A percentile compares a stretch with the other conserved stretches of the same genome.
Conservation (phyloP, 2,888 invertebrate genomes). For the Koerneria pararmatus region DNA sequence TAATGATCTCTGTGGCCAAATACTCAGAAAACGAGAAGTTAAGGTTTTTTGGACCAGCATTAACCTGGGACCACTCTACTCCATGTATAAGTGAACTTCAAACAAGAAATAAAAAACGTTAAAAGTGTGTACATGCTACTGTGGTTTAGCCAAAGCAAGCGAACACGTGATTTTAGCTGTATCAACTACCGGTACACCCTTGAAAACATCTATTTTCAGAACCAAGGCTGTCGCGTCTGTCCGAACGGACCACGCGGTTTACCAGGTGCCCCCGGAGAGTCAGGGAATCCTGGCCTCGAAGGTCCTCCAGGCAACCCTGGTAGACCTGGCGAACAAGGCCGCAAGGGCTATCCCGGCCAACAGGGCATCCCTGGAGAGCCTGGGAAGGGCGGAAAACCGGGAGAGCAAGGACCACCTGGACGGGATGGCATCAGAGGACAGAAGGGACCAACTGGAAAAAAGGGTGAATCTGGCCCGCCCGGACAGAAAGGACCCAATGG, state of each 20-base stretch:
- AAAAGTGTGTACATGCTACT: too few species aligned
- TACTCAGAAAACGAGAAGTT: too few species aligned
- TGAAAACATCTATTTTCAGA: constrained; percentile 19
- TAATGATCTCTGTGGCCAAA: too few species aligned
- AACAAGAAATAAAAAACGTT: too few species aligned
- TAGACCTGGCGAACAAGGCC: constrained; percentile 39
- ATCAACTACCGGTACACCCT: background rate
- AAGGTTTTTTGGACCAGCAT: background rate
- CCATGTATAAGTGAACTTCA: too few species aligned
- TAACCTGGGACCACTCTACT: too few species aligned
- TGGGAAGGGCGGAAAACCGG: constrained; percentile 45
- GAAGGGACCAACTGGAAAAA: constrained; percentile 41
- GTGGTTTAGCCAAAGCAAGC: too few species aligned
- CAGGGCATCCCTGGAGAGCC: constrained; percentile 50
- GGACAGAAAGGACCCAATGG: constrained; percentile 49
- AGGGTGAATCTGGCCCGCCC: constrained; percentile 45
- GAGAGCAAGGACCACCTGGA: constrained; percentile 37
- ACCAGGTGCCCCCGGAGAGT: constrained; percentile 51
- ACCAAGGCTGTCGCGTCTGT: constrained; percentile 48
- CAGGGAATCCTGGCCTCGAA: constrained; percentile 38
- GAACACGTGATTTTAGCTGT: too few species aligned
- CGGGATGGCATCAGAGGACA: constrained; percentile 37
- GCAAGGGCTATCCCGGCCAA: constrained; percentile 47
- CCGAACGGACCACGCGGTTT: constrained; percentile 52
- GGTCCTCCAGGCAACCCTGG: constrained; percentile 48